These are phyloP conservation scores for Bubo scandiacus DNA, from an alignment of 2,113 vertebrate species.

Conservation along the genomic window DNA sequence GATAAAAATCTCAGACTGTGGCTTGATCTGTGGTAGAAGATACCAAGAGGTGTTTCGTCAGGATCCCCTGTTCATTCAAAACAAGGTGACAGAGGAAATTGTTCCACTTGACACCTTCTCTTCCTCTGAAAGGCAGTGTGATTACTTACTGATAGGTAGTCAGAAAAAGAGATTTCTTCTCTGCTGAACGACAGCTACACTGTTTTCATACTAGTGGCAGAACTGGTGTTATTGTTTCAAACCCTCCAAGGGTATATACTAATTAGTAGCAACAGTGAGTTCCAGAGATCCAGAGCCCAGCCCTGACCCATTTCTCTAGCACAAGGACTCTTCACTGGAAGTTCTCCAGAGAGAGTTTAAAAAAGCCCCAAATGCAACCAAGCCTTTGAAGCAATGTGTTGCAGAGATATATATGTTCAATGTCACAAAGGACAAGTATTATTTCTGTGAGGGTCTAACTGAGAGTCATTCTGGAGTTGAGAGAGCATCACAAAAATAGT, in stretches of 20 bases:
- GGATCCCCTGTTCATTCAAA: not conserved
- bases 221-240: not conserved
- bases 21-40: not conserved
- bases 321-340: not conserved
- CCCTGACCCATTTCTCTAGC: not conserved
- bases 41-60: not conserved
- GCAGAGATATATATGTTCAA: not conserved
- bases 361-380: not conserved
- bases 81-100: not conserved
- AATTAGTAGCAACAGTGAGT: not conserved
- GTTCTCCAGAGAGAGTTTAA: not conserved
- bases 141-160: not conserved
- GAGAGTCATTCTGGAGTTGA: not conserved
- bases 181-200: not conserved
- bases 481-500: not conserved
- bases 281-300: not conserved
- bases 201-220: not conserved
- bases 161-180: not conserved
- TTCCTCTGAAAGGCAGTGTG: not conserved
- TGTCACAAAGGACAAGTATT: not conserved
- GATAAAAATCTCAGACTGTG: not conserved
- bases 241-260: not conserved
- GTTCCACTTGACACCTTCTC: not conserved
- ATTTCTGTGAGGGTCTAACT: not conserved
- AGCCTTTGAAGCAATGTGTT: not conserved